phyloP scores from a whole-genome alignment of 2,797 vertebrate species.

The Chaenodraco wilsoni region DNA sequence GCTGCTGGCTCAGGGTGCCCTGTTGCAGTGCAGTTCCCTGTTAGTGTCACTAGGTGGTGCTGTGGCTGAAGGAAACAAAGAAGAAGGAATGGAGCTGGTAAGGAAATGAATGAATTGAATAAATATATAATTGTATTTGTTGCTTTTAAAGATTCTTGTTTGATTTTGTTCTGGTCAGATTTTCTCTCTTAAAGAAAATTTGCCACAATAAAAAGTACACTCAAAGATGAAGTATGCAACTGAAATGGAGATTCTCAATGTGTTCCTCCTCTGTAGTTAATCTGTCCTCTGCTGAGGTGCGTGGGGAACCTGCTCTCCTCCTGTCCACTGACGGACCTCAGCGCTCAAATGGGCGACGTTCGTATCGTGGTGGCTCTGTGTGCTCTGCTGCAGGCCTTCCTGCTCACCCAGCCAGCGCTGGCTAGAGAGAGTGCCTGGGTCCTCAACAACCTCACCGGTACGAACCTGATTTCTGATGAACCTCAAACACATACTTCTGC shows the following conservation, averaged over 20 bases:
- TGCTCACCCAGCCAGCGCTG: slow-evolving; percentile 84
- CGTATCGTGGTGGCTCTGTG: slow-evolving; percentile 85
- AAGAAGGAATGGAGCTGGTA: slow-evolving; percentile 90
- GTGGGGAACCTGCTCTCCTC: slow-evolving; percentile 89
- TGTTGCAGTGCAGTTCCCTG: slow-evolving; percentile 83
- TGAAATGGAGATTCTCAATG: neutral
- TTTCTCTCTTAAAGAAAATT: neutral
- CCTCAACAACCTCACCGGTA: slow-evolving; percentile 96
- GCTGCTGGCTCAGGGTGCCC: slow-evolving; percentile 80
- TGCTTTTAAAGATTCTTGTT: neutral
- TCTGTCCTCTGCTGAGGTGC: slow-evolving; percentile 92
- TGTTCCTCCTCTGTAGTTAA: slow-evolving; percentile 77
- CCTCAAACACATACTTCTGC: neutral
- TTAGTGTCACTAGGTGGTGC: slow-evolving; percentile 85
- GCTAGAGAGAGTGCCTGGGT: slow-evolving; percentile 91
- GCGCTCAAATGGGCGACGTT: slow-evolving; percentile 72
- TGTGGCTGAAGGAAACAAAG: slow-evolving; percentile 73
- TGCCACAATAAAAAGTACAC: too few relatives aligned
- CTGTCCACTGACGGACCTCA: slow-evolving; percentile 51
- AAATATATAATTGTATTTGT: neutral
- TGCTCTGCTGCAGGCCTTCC: slow-evolving; percentile 84
- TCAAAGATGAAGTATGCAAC: neutral
- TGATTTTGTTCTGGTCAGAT: neutral
- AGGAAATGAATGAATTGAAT: slow-evolving; percentile 28
- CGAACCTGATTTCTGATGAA: neutral